These are phyloP conservation scores for Xenops minutus DNA, from an alignment of 2,797 vertebrate species.

Conservation along the genomic window DNA sequence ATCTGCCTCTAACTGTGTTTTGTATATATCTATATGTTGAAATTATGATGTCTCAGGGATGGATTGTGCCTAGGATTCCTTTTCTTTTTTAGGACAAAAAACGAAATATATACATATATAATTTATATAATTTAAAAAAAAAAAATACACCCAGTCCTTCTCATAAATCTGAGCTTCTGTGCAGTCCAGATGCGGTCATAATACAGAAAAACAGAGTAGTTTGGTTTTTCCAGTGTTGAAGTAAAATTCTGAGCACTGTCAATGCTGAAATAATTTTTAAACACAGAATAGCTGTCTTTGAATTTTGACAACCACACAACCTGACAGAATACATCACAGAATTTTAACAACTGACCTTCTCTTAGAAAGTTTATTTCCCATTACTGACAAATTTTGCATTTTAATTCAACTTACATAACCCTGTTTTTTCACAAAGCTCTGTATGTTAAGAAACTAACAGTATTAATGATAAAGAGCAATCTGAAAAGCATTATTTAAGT, in stretches of 20 bases:
- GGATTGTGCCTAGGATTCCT: not conserved
- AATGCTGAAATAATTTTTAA: not conserved
- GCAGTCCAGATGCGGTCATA: not conserved
- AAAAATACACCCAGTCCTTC: not conserved
- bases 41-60: not conserved
- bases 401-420: not conserved
- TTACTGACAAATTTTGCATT: not conserved
- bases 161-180: not conserved
- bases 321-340: not conserved
- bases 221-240: not conserved
- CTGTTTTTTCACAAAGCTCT: not conserved
- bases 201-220: not conserved
- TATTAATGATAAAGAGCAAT: not conserved
- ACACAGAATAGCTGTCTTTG: not conserved
- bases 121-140: not conserved
- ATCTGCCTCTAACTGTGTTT: not conserved
- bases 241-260: not conserved
- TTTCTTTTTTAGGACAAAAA: not conserved
- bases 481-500: not conserved
- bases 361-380: not conserved
- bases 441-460: not conserved
- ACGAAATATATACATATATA: not conserved
- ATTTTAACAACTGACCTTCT: not conserved
- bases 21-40: accelerated
- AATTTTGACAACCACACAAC: not conserved